phyloP scores from a whole-genome alignment of 92 coral and sea anemone genomes.

The Epizoanthus illoricatus region DNA sequence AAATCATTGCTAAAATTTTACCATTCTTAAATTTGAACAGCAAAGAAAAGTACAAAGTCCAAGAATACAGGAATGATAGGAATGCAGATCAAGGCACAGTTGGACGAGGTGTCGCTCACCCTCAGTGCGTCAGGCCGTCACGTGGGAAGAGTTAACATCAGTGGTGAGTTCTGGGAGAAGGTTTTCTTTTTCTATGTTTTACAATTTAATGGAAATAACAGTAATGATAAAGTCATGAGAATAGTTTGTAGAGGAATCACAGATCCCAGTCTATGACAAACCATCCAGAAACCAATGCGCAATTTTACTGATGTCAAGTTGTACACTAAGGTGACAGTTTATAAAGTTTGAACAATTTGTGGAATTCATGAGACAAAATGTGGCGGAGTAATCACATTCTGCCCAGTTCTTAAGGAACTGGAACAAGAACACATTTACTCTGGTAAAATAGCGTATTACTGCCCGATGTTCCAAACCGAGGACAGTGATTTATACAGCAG shows the following conservation, averaged over 20 bases:
- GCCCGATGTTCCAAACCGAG: no score
- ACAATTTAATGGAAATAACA: background rate
- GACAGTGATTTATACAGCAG: no score
- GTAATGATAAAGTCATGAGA: background rate
- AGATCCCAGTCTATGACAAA: no score
- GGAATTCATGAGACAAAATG: no score
- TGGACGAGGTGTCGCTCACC: constrained; percentile 71
- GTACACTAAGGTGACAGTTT: no score
- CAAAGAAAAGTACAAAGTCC: constrained; percentile 24
- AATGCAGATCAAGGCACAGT: constrained; percentile 57
- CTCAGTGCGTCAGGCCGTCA: constrained; percentile 70
- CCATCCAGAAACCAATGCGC: no score
- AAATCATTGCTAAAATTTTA: background rate
- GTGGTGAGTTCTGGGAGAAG: constrained; percentile 47
- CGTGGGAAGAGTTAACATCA: constrained; percentile 67
- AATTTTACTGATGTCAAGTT: no score
- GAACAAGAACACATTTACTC: no score
- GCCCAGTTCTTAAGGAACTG: no score
- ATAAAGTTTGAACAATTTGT: no score
- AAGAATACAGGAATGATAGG: constrained; percentile 44
- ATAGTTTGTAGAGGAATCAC: background rate
- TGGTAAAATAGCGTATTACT: no score
- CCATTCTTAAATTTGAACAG: background rate
- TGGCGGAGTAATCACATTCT: no score
- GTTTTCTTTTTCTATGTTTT: background rate